Evolutionary conservation across 2,113 vertebrate species (phyloP).

Genomic region (Cryptotis parvus): DNA sequence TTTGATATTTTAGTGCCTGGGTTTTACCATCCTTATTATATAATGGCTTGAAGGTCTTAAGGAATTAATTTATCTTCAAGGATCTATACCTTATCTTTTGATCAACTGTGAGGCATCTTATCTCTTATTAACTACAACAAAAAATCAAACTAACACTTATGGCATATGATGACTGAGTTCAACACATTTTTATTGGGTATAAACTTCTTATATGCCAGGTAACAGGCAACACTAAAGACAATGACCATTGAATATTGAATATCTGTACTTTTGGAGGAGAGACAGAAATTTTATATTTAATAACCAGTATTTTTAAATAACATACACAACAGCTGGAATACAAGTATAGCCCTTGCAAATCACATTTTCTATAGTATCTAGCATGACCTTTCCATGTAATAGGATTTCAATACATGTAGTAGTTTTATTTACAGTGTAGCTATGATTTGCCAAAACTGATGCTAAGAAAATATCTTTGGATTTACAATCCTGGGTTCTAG

Average conservation of each 20-base stretch:
- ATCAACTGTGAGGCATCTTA: neutral
- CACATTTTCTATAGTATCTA: neutral
- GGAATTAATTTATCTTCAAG: neutral
- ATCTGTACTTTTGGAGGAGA: neutral
- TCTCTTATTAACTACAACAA: neutral
- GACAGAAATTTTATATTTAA: neutral
- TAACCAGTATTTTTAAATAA: neutral
- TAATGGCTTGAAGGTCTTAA: neutral
- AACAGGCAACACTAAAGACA: neutral
- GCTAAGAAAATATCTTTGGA: slow-evolving; percentile 44
- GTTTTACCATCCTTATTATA: neutral
- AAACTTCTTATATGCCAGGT: neutral
- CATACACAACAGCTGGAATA: neutral
- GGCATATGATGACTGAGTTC: neutral
- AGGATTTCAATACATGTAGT: neutral
- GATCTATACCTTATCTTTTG: neutral
- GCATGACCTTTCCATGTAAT: neutral
- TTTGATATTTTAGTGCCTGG: neutral
- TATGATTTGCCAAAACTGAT: slow-evolving; percentile 36
- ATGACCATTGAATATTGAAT: neutral
- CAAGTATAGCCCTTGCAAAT: neutral
- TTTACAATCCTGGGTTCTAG: slow-evolving; percentile 40
- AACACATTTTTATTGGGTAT: neutral
- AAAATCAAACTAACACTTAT: neutral
- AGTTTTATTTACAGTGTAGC: slow-evolving; percentile 39